Conservation (phyloP, 2,888 invertebrate genomes). For the Lampropteryx suffumata region DNA sequence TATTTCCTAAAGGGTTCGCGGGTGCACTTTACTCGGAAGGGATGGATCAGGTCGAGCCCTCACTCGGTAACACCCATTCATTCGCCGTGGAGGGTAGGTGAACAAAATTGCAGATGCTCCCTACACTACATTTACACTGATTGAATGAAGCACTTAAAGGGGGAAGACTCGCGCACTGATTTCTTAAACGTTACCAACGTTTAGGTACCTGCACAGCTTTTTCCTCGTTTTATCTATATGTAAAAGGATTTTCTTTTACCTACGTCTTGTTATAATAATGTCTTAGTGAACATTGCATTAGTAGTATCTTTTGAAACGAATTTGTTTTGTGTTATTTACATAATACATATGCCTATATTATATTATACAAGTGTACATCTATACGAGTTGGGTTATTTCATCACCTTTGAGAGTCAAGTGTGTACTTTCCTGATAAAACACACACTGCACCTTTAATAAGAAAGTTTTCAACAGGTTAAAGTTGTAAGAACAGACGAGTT, state of each 20-base stretch:
- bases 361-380: too few relatives aligned
- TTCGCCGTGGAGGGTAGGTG: constrained; percentile 23
- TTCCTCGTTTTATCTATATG: constrained; percentile 4
- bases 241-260: not conserved
- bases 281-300: too few relatives aligned
- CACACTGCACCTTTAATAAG: constrained; percentile 44
- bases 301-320: too few relatives aligned
- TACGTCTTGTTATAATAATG: too few relatives aligned
- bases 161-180: constrained; percentile 14
- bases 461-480: constrained; percentile 47
- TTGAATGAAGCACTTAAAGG: constrained; percentile 26
- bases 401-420: constrained; percentile 5
- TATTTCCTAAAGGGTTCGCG: not conserved
- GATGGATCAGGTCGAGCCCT: constrained; percentile 34
- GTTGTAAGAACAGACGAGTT: constrained; percentile 49
- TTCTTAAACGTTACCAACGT: constrained; percentile 12
- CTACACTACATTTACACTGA: constrained; percentile 30
- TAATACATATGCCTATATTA: not conserved
- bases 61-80: constrained; percentile 33
- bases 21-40: constrained; percentile 31
- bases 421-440: constrained; percentile 33
- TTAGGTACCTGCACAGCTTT: constrained; percentile 3
- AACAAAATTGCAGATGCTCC: constrained; percentile 26
- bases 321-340: too few relatives aligned
- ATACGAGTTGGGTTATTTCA: constrained; percentile 4